Conservation (phyloP, 2,113 vertebrate species). For the Jaculus jaculus region DNA sequence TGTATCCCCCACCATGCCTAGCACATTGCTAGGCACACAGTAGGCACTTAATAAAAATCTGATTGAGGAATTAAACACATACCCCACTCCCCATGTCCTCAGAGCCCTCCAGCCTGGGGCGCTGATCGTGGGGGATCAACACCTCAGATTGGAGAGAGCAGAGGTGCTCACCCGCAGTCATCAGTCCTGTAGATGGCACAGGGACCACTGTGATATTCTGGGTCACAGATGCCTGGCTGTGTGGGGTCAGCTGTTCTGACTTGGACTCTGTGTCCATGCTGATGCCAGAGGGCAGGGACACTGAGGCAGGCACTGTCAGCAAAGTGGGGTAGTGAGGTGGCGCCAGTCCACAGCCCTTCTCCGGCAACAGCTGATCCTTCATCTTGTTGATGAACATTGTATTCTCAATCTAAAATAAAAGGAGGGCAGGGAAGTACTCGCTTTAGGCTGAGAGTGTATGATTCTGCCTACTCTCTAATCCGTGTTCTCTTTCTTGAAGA, state of each 20-base stretch:
- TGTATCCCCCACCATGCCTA: slow-evolving; percentile 80
- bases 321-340: slow-evolving; percentile 95
- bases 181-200: slow-evolving; percentile 95
- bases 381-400: slow-evolving; percentile 99
- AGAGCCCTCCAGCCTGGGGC: slow-evolving; percentile 75
- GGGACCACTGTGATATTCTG: slow-evolving; percentile 98
- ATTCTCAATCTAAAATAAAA: slow-evolving; percentile 92
- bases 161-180: slow-evolving; percentile 92
- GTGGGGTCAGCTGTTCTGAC: slow-evolving; percentile 89
- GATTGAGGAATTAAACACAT: slow-evolving; percentile 73
- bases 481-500: not conserved
- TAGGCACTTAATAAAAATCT: slow-evolving; percentile 75
- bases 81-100: slow-evolving; percentile 73
- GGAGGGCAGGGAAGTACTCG: not conserved
- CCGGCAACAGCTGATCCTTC: slow-evolving; percentile 96
- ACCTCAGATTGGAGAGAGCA: slow-evolving; percentile 71
- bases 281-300: slow-evolving; percentile 90
- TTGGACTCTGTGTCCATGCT: slow-evolving; percentile 87
- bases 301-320: slow-evolving; percentile 93
- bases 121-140: slow-evolving; percentile 73
- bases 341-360: slow-evolving; percentile 92
- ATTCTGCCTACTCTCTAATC: not conserved
- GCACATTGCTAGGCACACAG: slow-evolving; percentile 76
- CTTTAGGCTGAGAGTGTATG: not conserved
- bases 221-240: slow-evolving; percentile 92